These are phyloP conservation scores for Fulica atra DNA, from an alignment of 2,113 vertebrate species.

Conservation along the genomic window DNA sequence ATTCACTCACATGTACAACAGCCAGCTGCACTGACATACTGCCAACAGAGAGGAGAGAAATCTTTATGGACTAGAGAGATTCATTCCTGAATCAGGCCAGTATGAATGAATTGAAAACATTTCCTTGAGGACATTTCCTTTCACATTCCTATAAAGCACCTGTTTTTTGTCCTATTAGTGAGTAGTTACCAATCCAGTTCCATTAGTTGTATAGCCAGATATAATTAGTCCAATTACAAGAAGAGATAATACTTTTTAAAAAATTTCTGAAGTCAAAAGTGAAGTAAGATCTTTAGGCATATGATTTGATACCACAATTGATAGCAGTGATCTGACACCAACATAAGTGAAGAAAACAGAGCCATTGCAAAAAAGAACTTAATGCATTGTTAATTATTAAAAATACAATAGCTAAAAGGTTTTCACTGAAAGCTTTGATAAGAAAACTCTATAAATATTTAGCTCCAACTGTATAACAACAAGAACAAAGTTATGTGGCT, in stretches of 20 bases:
- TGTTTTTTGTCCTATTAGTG: background rate
- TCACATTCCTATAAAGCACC: background rate
- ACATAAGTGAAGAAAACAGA: background rate
- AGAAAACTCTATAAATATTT: background rate
- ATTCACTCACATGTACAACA: background rate
- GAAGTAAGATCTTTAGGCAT: background rate
- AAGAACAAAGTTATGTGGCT: background rate
- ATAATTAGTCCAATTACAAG: background rate
- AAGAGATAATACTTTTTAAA: background rate
- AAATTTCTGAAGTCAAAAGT: background rate
- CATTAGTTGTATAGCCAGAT: background rate
- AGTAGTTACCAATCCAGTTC: background rate
- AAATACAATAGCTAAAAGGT: background rate
- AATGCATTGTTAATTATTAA: background rate
- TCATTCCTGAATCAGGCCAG: background rate
- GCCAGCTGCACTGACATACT: background rate
- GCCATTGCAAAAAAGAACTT: background rate
- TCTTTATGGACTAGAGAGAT: background rate
- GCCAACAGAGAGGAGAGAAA: background rate
- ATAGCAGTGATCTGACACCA: background rate
- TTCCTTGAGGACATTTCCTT: background rate
- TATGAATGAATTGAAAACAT: background rate
- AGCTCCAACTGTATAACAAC: background rate
- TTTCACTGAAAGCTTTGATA: background rate
- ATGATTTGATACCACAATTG: background rate